Evolutionary conservation across 2,113 vertebrate genomes (phyloP), one percentile per base, ranked within the genome.

Genomic region (Rhipidura dahli): DNA sequence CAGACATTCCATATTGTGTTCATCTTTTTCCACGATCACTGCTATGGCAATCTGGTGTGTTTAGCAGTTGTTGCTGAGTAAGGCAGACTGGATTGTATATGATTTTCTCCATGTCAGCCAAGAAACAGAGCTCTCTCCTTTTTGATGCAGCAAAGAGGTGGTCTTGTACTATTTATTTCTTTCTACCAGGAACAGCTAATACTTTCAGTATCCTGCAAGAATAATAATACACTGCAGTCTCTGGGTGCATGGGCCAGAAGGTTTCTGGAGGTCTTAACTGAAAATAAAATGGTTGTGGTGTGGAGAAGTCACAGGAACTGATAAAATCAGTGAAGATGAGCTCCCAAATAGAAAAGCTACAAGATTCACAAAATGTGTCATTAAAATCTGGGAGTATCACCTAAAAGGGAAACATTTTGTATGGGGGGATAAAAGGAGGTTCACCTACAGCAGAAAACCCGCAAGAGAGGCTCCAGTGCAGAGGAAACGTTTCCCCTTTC

Each of bases 1-100:
- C 96, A 97, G 94, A 97, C 96, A 95, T 96, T 92, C 96, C 96
- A 97, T 97, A 97, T 98, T 97, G 96, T 95, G 94, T 97, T 97
- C 98, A 93, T 97, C 95, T 96, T 98, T 97, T 97, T 88, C 94
- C 91, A 89, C 88, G 83, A 89, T 96, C 97, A 87, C 89, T 96
- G 92, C 96, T 96, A 92, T 97, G 95, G 87, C 97, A 97, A 97
- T 97, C 97, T 98, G 96, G 85, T 97, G 69, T 93, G 86, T 94
- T 94, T 94, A 97, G 90, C 96, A 96, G 96, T 97, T 95, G 95
- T 95, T 97, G 97, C 96, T 97, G 96, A 97, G 92, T 97, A 91
- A 97, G 95, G 96, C 95, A 97, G 96, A 97, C 94, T 93, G 93
- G 96, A 96, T 97, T 94, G 96, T 96, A 92, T 95, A 65, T 96